Evolutionary conservation across 2,888 invertebrate species (phyloP).

Genomic region (Eupithecia insigniata): DNA sequence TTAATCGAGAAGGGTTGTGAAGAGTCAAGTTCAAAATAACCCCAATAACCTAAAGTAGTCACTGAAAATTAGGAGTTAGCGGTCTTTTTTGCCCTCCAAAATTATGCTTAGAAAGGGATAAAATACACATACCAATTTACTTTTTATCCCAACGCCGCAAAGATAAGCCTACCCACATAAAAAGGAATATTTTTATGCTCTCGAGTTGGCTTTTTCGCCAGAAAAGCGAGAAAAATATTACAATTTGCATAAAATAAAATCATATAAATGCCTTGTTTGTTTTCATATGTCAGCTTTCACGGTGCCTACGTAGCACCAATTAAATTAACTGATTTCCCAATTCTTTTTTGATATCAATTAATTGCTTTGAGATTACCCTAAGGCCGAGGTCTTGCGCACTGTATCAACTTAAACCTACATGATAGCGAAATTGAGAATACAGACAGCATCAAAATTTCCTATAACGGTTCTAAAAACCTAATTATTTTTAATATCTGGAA

Average conservation of each 20-base stretch:
- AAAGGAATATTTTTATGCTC: constrained; percentile 1
- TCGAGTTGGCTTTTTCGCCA: constrained; percentile 6
- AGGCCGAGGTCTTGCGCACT: too few relatives aligned
- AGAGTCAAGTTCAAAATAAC: not conserved
- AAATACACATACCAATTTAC: constrained; percentile 3
- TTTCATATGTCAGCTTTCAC: not conserved
- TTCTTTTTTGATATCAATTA: too few relatives aligned
- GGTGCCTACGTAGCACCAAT: not conserved
- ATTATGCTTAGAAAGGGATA: not conserved
- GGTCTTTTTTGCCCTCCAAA: not conserved
- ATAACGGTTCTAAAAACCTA: not conserved
- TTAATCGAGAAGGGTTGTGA: not conserved
- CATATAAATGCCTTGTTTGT: constrained; percentile 7
- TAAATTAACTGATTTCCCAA: too few relatives aligned
- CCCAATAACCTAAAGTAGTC: not conserved
- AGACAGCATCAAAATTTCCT: not conserved
- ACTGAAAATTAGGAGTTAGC: not conserved
- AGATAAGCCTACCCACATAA: constrained; percentile 10
- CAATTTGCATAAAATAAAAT: constrained; percentile 11
- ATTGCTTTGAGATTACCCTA: too few relatives aligned
- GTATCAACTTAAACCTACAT: too few relatives aligned
- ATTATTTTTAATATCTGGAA: too few relatives aligned
- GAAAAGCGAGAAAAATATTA: constrained; percentile 8
- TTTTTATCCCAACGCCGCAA: not conserved
- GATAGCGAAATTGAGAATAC: not conserved